These are phyloP conservation scores for Lathronympha strigana DNA, from an alignment of 2,888 invertebrate species.

Conservation along the genomic window DNA sequence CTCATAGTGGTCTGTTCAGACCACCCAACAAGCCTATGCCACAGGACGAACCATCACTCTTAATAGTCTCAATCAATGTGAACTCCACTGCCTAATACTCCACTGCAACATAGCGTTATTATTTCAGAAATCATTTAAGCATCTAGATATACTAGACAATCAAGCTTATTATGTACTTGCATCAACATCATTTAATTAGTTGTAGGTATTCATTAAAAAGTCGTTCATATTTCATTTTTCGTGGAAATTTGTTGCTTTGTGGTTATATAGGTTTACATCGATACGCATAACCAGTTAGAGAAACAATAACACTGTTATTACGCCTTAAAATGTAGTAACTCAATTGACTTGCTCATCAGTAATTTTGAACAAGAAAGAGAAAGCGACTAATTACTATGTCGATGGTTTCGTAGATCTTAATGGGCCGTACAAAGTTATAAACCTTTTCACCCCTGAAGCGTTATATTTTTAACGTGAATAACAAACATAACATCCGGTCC, in stretches of 20 bases:
- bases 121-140: slow-evolving; percentile 12
- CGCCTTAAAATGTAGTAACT: slow-evolving; percentile 8
- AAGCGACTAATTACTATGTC: background rate
- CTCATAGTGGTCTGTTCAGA: background rate
- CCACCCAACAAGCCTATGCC: slow-evolving; percentile 24
- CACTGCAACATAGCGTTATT: background rate
- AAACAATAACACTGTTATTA: slow-evolving; percentile 19
- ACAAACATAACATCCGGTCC: slow-evolving; percentile 58
- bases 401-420: slow-evolving; percentile 4
- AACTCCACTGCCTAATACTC: background rate
- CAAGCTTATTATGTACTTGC: slow-evolving; percentile 8
- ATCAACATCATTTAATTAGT: slow-evolving; percentile 8
- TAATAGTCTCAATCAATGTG: background rate
- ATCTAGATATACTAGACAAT: slow-evolving; percentile 6
- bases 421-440: slow-evolving; percentile 12
- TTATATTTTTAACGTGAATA: slow-evolving; percentile 44
- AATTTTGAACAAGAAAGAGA: slow-evolving; percentile 20
- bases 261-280: slow-evolving; percentile 27
- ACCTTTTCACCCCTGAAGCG: slow-evolving; percentile 23
- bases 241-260: background rate
- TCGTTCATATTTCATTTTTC: slow-evolving; percentile 6
- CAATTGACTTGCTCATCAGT: slow-evolving; percentile 4
- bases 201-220: background rate
- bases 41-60: background rate
- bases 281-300: slow-evolving; percentile 5